Conservation (phyloP, 1,140 invertebrate species). For the Brachionus calyciflorus region DNA sequence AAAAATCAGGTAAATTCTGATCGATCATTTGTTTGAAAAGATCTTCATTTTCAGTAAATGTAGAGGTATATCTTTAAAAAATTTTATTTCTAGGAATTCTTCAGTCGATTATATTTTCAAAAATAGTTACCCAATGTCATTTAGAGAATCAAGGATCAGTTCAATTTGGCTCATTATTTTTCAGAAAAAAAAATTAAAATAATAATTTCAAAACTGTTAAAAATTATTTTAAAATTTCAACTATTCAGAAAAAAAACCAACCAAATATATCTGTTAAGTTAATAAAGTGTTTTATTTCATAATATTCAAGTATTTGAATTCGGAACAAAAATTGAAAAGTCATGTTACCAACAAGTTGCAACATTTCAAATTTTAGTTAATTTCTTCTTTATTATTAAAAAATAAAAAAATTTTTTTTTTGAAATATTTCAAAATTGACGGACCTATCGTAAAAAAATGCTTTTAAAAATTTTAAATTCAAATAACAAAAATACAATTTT, state of each 20-base stretch:
- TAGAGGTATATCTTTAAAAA: slow-evolving; percentile 2
- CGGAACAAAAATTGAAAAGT: neutral
- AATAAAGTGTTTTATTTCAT: neutral
- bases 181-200: neutral
- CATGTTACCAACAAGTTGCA: slow-evolving; percentile 5
- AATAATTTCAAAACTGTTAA: slow-evolving; percentile 33
- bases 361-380: slow-evolving; percentile 16
- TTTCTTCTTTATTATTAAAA: neutral
- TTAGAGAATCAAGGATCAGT: slow-evolving; percentile 5
- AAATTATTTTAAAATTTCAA: neutral
- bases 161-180: slow-evolving; percentile 37
- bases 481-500: slow-evolving; percentile 15
- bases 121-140: slow-evolving; percentile 11
- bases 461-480: slow-evolving; percentile 8
- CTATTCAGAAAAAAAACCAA: too few species aligned
- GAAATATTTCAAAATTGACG: too few species aligned
- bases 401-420: too few species aligned
- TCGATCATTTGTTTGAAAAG: slow-evolving; percentile 9
- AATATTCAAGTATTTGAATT: neutral
- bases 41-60: slow-evolving; percentile 13
- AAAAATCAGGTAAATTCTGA: neutral
- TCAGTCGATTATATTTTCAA: too few species aligned
- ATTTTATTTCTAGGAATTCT: too few species aligned
- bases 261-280: slow-evolving; percentile 3
- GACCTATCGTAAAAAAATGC: neutral